Percentiles rank a stretch among this genome's conserved stretches.
Conservation (phyloP, 2,888 invertebrate genomes). For the Sericinus montela region DNA sequence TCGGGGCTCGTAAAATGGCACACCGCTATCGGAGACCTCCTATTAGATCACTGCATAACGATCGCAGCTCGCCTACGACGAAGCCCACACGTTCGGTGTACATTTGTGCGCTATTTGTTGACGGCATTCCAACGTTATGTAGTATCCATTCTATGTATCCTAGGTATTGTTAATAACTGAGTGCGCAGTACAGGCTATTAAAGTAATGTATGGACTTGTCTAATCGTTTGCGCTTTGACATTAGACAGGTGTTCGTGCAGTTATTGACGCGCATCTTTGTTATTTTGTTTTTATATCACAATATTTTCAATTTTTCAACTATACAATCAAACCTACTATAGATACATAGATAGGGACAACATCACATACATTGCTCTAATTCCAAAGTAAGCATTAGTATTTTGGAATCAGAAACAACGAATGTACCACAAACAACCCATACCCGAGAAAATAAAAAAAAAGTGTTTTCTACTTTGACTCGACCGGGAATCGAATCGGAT, state of each 20-base stretch:
- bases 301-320: too few relatives aligned
- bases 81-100: constrained; percentile 8
- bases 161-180: background rate
- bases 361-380: too few relatives aligned
- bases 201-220: background rate
- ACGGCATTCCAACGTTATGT: constrained; percentile 10
- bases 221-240: background rate
- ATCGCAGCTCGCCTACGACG: constrained; percentile 10
- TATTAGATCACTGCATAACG: constrained; percentile 4
- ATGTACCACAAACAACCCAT: too few relatives aligned
- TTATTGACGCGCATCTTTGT: background rate
- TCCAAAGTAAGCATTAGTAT: too few relatives aligned
- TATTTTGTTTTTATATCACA: too few relatives aligned
- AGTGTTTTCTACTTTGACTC: too few relatives aligned
- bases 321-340: too few relatives aligned
- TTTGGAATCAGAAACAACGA: too few relatives aligned
- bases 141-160: too few relatives aligned
- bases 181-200: background rate
- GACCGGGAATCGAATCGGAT: too few relatives aligned
- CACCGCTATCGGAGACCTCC: background rate
- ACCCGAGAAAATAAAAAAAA: too few relatives aligned
- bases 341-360: too few relatives aligned
- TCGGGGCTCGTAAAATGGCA: background rate
- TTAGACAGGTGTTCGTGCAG: background rate
- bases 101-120: constrained; percentile 8